A percentile compares a stretch with the other conserved stretches of the same genome.
Conservation (phyloP, 1,140 invertebrate species). For the Lutraria rhynchaena region DNA sequence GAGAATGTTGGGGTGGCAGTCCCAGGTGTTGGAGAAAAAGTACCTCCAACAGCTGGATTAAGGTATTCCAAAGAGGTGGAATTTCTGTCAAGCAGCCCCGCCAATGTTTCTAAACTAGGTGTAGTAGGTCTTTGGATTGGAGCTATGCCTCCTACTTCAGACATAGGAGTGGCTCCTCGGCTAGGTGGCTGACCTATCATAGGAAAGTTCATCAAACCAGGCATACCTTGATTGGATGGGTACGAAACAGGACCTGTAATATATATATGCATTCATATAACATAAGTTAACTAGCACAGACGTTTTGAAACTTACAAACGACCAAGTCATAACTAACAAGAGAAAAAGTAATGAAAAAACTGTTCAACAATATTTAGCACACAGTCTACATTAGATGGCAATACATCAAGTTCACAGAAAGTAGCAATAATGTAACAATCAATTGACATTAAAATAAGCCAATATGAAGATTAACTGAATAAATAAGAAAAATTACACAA, state of each 20-base stretch:
- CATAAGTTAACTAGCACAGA: too few relatives aligned
- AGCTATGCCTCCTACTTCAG: constrained; percentile 53
- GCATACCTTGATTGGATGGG: constrained; percentile 72
- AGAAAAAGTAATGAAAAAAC: constrained; percentile 26
- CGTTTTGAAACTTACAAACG: neutral
- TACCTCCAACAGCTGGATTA: neutral
- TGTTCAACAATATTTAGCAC: neutral
- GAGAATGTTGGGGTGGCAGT: constrained; percentile 35
- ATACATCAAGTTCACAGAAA: too few relatives aligned
- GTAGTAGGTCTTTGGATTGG: constrained; percentile 59
- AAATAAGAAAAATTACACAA: neutral
- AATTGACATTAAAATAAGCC: too few relatives aligned
- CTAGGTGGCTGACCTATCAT: constrained; percentile 55
- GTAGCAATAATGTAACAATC: too few relatives aligned
- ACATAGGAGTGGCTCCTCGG: constrained; percentile 45
- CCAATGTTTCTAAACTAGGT: constrained; percentile 66
- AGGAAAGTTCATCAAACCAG: constrained; percentile 69
- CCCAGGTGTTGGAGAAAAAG: constrained; percentile 27
- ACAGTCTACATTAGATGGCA: too few relatives aligned
- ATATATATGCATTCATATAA: too few relatives aligned
- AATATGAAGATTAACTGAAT: neutral
- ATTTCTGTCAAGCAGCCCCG: constrained; percentile 62
- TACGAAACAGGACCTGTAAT: constrained; percentile 74
- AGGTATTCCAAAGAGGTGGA: constrained; percentile 34
- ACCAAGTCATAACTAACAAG: neutral